Base-by-base conservation (phyloP, 2,113 vertebrate genomes). In the Gasterosteus aculeatus region DNA sequence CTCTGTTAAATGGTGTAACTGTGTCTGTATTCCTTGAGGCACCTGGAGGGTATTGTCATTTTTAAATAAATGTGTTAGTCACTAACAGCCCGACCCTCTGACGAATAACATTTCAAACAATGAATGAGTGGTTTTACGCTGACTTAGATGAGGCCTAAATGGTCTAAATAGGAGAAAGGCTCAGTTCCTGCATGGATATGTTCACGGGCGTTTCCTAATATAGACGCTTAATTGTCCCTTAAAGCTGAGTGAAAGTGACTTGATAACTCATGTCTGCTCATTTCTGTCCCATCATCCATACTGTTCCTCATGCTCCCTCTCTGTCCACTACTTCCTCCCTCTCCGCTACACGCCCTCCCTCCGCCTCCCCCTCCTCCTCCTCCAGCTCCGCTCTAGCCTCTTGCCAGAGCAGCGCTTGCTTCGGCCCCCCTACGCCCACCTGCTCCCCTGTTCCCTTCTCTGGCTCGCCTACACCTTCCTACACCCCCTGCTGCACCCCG, bases 401-500 rank as follows among this genome's bases (percentile, higher is more conserved):
- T 1, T 83, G 72, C 82, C 94, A 95, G 94, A 90, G 77, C 85
- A 88, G 83, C 92, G 16, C 93, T 94, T 94, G 91, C 95, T 66
- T 39, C 87, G 35, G 92, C 72, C 94, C 85, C 85, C 38, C 95
- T 18, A 94, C 95, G 83, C 31, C 95, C 19, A 88, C 93, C 77
- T 77, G 94, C 78, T 94, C 95, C 82, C 93, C 95, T 69, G 15
- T 90, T 49, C 67, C 89, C 59, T 96, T 89, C 87, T 93, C 90
- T 53, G 39, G 78, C 66, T 96, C 95, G 46, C 91, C 93, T 57
- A 98, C 97, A 0, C 96, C 97, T 0, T 95, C 94, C 79, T 96
- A 95, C 87, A 97, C 96, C 0, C 97, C 97, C 0, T 96, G 96
- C 87, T 97, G 96, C 88, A 98, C 97, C 4, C 97, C 97, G 10